Evolutionary conservation across 2,888 invertebrate genomes (phyloP), one percentile per base, ranked within the genome.

Genomic region (Athalia circularis): DNA sequence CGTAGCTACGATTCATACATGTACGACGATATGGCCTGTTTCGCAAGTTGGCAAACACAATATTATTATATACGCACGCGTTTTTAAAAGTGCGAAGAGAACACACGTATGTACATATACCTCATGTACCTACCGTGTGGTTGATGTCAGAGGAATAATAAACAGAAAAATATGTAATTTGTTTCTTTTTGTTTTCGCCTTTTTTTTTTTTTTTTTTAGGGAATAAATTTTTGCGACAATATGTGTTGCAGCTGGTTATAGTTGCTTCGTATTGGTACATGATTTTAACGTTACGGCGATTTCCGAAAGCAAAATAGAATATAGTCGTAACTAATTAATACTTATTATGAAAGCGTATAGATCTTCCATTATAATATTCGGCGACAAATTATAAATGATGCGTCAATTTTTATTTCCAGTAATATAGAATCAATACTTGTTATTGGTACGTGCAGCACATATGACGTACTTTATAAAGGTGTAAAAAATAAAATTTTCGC

Each of bases 131-230:
- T 62, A 43, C 43, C 52, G 9, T 5, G 62, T 13, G 6, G 29
- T 68, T 68, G 67, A 68, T 68, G 67, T 68, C 67, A 68, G 50
- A 68, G 43, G 67, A 68, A 68, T 68, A 68, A 68, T 54, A 68
- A 68, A 68, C 68, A 68, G 29, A 76, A 65, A 65, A 76, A 76
- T 76, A 64, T 50, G 8, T 62, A 52, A 57, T 11, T 64, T 13
- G 9, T 29, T 29, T 13, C 43, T 29, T 3, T 64, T 43, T 29
- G 2, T 29, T 7, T 64, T 11, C 29, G n/a, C 5, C 11, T 13
- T 64, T 43, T 13, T 13, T 64, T 5, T 13, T 64, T 43, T 13
- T 13, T 64, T 5, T 13, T 11, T 11, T 3, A 64, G 7, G 29
- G 29, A 29, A 29, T 29, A 29, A 29, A 29, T 29, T 29, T 29